A percentile compares a stretch with the other conserved stretches of the same genome.
These are phyloP conservation scores for Lophotriccus pileatus DNA, from an alignment of 2,797 vertebrate genomes.

Conservation along the genomic window DNA sequence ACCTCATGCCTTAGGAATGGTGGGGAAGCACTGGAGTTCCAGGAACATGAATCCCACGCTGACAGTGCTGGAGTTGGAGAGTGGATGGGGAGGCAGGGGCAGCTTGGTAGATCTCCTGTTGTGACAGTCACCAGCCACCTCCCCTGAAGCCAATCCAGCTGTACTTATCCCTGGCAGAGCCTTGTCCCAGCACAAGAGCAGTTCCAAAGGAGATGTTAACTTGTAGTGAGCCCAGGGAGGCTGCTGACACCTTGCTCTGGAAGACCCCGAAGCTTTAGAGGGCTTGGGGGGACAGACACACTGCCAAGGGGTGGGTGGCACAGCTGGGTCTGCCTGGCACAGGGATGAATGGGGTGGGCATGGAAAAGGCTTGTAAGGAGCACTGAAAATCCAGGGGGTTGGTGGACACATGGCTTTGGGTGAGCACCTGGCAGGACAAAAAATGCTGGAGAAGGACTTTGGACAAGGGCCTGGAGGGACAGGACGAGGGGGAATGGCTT, in stretches of 20 bases:
- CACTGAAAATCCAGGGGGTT: neutral
- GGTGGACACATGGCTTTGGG: neutral
- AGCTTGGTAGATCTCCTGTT: accelerated
- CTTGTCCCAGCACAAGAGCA: neutral
- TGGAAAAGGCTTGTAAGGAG: neutral
- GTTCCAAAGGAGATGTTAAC: neutral
- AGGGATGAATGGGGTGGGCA: neutral
- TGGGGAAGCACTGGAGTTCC: neutral
- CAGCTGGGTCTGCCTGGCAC: accelerated
- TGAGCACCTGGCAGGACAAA: neutral
- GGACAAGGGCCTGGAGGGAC: neutral
- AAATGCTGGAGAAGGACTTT: neutral
- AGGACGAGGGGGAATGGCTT: neutral
- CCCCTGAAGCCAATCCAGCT: neutral
- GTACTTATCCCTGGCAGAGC: neutral
- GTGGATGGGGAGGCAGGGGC: neutral
- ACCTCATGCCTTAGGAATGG: accelerated
- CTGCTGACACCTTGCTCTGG: neutral
- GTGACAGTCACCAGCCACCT: neutral
- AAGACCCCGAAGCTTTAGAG: neutral
- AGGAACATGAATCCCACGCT: accelerated
- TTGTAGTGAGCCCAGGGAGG: accelerated
- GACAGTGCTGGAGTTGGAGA: neutral
- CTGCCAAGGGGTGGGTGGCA: neutral
- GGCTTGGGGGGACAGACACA: accelerated